Conservation (phyloP, 2,113 vertebrate genomes). For the Terrapene triunguis region DNA sequence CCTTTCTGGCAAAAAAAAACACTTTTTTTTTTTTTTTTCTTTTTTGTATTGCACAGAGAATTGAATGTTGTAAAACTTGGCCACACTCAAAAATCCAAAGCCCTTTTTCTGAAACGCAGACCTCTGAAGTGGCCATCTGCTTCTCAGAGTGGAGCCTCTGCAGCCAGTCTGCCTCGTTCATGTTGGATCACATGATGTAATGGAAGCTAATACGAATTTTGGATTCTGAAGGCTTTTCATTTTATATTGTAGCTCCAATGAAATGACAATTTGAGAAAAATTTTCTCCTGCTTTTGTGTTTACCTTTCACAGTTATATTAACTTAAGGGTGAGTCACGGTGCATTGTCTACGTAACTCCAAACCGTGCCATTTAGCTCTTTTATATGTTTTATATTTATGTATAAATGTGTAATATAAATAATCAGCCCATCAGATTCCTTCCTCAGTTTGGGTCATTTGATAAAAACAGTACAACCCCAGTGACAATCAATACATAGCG, state of each 20-base stretch:
- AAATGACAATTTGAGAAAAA: neutral
- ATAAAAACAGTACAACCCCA: conserved; percentile 27
- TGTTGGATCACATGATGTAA: neutral
- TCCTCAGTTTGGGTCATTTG: conserved; percentile 34
- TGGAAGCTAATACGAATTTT: neutral
- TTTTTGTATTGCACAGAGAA: neutral
- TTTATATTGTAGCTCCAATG: neutral
- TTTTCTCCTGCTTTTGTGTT: conserved; percentile 36
- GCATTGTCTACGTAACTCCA: conserved; percentile 23
- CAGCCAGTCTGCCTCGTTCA: neutral
- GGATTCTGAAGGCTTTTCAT: neutral
- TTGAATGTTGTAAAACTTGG: neutral
- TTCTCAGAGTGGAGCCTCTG: neutral
- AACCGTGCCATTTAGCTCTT: conserved; percentile 13
- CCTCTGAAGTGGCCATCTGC: neutral
- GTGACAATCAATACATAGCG: conserved; percentile 61
- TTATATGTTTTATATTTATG: conserved; percentile 2
- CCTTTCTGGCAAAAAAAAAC: neutral
- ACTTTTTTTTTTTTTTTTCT: neutral
- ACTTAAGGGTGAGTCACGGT: neutral
- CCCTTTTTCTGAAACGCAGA: neutral
- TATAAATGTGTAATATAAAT: conserved; percentile 51
- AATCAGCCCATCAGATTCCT: conserved; percentile 19
- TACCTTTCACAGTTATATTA: neutral
- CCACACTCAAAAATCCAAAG: neutral